Base-by-base conservation (phyloP, 1,140 invertebrate species). In the Pentalonia nigronervosa region DNA sequence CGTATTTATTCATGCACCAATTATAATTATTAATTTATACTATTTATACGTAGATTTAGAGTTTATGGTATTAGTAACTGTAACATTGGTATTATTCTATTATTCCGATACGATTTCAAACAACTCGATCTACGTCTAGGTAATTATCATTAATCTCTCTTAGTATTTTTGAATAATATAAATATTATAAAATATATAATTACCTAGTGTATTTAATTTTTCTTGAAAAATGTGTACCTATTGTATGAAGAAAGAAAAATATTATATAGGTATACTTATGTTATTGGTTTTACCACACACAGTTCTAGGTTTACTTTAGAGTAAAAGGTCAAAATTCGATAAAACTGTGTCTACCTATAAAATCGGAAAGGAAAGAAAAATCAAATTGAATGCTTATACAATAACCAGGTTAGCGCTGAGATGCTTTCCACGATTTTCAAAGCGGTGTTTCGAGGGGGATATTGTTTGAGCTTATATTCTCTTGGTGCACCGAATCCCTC, bases 371-470 rank as follows among this genome's bases (percentile, higher is more conserved):
- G n/a, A n/a, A 36, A 89, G 48, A 50, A 53, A 89, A 89, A 89
- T 89, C 87, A 89, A 89, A 89, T 89, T 53, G 87, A 89, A 89
- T 34, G 48, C 87, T 53, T n/a, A 25, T 36, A 50, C 34, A 50
- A 89, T 89, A 89, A 89, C 87, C 87, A 36, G 87, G 87, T 89
- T 89, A 89, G 48, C 87, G 87, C n/a, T 89, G 48, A n/a, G 87
- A 50, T 50, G 84, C 84, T 86, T 84, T 86, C 84, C 84, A 86
- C 41, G 84, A 86, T 86, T 86, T 86, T 86, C 84, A 86, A 86
- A 86, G 84, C 30, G 84, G 45, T 86, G 25, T 30, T 86, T 86
- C 45, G 48, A 50, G 34, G 20, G 87, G 34, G 48, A 89, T 53
- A 34, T 53, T 34, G 45, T 34, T 47, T 30, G 84, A 86, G 84